Evolutionary conservation across 2,888 invertebrate species (phyloP).

Genomic region (Calliopum simillimum): DNA sequence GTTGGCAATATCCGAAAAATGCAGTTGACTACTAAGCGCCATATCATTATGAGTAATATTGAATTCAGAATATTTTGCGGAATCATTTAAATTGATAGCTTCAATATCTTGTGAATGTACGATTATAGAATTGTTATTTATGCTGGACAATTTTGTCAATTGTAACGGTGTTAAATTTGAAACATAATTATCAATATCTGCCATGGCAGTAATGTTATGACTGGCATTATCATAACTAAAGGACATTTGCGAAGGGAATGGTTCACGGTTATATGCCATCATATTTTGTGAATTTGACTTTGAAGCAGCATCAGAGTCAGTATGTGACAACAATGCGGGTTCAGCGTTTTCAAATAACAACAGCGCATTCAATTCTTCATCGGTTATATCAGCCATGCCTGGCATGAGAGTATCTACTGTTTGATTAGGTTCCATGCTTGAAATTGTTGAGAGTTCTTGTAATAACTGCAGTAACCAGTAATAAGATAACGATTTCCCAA

Average conservation of each 20-base stretch:
- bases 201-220: not conserved
- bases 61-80: constrained; percentile 13
- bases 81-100: constrained; percentile 29
- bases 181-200: constrained; percentile 1
- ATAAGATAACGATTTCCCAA: constrained; percentile 59
- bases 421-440: constrained; percentile 62
- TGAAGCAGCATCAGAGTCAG: not conserved
- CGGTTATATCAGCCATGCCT: constrained; percentile 42
- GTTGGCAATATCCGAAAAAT: not conserved
- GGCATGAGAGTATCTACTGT: constrained; percentile 42
- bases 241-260: constrained; percentile 39
- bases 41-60: no score
- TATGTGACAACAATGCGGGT: constrained; percentile 28
- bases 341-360: constrained; percentile 47
- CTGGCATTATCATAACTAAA: not conserved
- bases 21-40: not conserved
- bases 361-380: constrained; percentile 50
- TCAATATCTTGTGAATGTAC: constrained; percentile 35
- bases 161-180: constrained; percentile 7
- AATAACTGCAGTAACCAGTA: constrained; percentile 56
- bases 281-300: constrained; percentile 19
- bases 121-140: constrained; percentile 28
- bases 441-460: constrained; percentile 50
- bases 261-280: constrained; percentile 39
- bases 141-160: not conserved